Conservation (phyloP, 2,113 vertebrate species). For the Lasiurus cinereus region DNA sequence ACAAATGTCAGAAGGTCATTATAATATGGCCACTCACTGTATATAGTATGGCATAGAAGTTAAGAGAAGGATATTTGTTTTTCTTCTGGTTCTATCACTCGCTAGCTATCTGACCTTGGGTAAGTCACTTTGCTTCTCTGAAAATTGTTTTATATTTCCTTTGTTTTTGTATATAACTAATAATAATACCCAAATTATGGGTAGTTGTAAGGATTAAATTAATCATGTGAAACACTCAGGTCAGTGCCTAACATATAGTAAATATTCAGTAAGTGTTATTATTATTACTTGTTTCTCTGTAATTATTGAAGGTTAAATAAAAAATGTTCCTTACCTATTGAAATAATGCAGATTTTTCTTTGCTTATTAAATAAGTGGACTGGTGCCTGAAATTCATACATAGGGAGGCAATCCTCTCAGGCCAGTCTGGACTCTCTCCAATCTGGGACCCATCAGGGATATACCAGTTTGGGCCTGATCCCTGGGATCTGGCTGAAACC, state of each 20-base stretch:
- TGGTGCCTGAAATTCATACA: too few species aligned
- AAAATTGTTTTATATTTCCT: background rate
- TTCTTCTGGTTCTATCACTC: background rate
- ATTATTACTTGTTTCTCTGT: slow-evolving; percentile 53
- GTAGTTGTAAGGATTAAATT: background rate
- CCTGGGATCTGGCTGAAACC: too few species aligned
- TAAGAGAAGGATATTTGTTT: background rate
- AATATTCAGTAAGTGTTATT: background rate
- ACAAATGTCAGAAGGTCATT: too few species aligned
- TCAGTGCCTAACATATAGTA: background rate
- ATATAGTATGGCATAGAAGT: background rate
- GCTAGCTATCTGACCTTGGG: too few species aligned
- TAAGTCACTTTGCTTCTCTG: background rate
- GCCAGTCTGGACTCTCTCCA: too few species aligned
- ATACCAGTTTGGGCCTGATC: too few species aligned
- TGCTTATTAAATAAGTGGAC: background rate
- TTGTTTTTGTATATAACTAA: background rate
- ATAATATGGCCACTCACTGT: background rate
- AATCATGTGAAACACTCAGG: background rate
- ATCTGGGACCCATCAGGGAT: too few species aligned
- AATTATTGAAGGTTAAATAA: slow-evolving; percentile 21
- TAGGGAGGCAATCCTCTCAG: too few species aligned
- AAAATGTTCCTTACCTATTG: slow-evolving; percentile 23
- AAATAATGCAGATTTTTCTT: slow-evolving; percentile 58
- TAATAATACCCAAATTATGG: background rate